phyloP scores from a whole-genome alignment of 2,888 invertebrate species.

The Sicus ferrugineus region DNA sequence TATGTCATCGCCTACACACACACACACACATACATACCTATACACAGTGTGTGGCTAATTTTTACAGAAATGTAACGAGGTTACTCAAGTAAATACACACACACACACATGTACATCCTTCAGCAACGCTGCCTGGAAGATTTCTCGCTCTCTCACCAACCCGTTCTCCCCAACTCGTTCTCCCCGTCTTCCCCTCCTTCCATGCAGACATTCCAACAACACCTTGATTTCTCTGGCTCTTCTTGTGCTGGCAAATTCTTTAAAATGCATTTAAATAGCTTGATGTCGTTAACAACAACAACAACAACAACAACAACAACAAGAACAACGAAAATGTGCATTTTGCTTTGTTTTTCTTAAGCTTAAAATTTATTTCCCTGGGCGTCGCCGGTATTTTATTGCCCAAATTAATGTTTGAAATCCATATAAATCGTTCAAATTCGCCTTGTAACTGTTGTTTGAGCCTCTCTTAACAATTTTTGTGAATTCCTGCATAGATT shows the following conservation, averaged over 20 bases:
- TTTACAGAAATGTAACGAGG: neutral
- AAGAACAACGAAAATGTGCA: too few relatives aligned
- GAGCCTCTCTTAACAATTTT: neutral
- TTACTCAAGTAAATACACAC: neutral
- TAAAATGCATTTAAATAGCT: neutral
- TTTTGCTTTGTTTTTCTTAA: too few relatives aligned
- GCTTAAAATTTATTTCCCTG: too few relatives aligned
- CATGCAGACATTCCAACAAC: neutral
- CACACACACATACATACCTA: neutral
- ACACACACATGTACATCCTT: neutral
- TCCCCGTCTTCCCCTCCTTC: neutral
- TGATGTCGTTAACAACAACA: neutral
- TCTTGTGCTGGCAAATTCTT: neutral
- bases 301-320: neutral
- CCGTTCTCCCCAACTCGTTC: neutral
- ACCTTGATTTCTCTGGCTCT: neutral
- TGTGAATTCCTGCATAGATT: too few relatives aligned
- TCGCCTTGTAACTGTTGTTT: too few relatives aligned
- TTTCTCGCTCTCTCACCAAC: neutral
- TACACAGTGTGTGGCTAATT: neutral
- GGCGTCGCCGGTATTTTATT: too few relatives aligned
- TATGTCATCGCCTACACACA: constrained; percentile 24
- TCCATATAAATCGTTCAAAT: too few relatives aligned
- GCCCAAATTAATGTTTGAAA: too few relatives aligned
- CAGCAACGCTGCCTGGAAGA: too few relatives aligned